Conservation (phyloP, 2,888 invertebrate genomes). For the Nebria salina region DNA sequence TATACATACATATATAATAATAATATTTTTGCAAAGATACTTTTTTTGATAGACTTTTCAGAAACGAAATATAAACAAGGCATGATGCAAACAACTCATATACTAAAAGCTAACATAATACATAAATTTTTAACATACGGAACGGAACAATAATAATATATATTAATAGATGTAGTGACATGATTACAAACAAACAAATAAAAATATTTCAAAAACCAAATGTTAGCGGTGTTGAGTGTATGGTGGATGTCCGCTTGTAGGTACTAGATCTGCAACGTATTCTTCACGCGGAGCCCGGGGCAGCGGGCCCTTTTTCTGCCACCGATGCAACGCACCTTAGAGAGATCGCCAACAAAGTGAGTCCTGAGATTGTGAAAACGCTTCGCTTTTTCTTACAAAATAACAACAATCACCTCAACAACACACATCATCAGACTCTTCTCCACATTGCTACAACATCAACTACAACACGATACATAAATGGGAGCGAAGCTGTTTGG, state of each 20-base stretch:
- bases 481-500: slow-evolving; percentile 1
- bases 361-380: slow-evolving; percentile 49
- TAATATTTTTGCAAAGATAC: not conserved
- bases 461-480: slow-evolving; percentile 3
- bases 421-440: slow-evolving; percentile 8
- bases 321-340: slow-evolving; percentile 66
- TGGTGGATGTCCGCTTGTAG: slow-evolving; percentile 64
- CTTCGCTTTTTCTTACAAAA: slow-evolving; percentile 31
- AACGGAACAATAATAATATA: not conserved
- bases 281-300: slow-evolving; percentile 78
- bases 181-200: slow-evolving; percentile 2
- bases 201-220: slow-evolving; percentile 15
- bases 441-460: not conserved
- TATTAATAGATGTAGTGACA: not conserved
- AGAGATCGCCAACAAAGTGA: slow-evolving; percentile 63
- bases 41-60: slow-evolving; percentile 29
- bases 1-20: too few relatives aligned
- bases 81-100: not conserved
- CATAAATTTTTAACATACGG: slow-evolving; percentile 4
- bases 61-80: not conserved
- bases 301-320: slow-evolving; percentile 63
- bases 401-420: slow-evolving; percentile 10
- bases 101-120: slow-evolving; percentile 19
- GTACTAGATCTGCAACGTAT: slow-evolving; percentile 84
- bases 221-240: slow-evolving; percentile 24